Evolutionary conservation across 2,797 vertebrate genomes (phyloP).

Genomic region (Melanotaenia boesemani): DNA sequence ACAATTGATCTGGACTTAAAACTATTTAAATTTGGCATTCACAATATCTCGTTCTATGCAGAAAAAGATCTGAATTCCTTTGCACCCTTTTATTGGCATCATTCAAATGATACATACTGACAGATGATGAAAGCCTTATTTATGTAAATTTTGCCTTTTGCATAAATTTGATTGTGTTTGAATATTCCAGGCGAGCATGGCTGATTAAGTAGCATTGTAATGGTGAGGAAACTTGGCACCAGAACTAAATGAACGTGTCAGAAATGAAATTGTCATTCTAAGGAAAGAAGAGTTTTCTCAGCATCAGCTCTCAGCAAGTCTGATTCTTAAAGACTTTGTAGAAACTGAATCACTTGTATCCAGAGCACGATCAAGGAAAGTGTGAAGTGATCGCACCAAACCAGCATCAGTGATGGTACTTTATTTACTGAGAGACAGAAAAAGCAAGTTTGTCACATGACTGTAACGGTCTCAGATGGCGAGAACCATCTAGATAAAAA

Average conservation of each 20-base stretch:
- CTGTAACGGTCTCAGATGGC: background rate
- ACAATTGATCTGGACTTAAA: too few relatives aligned
- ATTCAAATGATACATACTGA: background rate
- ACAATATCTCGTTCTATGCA: too few relatives aligned
- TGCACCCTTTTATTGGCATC: background rate
- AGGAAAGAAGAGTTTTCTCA: background rate
- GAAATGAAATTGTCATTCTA: background rate
- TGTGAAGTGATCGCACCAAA: background rate
- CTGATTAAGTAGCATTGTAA: background rate
- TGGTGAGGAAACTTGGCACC: background rate
- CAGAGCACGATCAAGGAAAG: background rate
- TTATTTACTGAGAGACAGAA: background rate
- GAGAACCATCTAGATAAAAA: background rate
- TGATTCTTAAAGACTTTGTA: slow-evolving; percentile 5
- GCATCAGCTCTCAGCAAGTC: background rate
- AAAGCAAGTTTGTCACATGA: background rate
- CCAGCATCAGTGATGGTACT: slow-evolving; percentile 1
- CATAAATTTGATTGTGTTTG: background rate
- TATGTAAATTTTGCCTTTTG: background rate
- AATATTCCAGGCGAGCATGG: background rate
- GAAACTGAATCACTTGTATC: background rate
- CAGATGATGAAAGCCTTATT: background rate
- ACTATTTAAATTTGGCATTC: too few relatives aligned
- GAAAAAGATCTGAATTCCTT: background rate
- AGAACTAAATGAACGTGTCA: background rate